Evolutionary conservation across 1,140 invertebrate species (phyloP), one percentile per base, ranked within the genome.

Genomic region (Brachionus rotundiformis): DNA sequence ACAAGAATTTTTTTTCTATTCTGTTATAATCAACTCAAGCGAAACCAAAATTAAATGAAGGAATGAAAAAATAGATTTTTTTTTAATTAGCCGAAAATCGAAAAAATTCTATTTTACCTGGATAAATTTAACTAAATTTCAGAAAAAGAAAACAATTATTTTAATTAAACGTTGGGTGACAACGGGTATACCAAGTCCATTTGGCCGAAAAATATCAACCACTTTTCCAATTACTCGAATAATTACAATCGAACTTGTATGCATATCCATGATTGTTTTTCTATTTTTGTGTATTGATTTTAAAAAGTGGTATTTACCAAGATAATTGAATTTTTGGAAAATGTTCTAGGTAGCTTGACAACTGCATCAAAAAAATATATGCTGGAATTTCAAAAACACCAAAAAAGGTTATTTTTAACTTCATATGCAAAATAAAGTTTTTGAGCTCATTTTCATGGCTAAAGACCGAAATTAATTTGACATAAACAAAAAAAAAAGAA

Each of bases 401-500:
- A 19, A 54, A 54, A 54, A 54, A 16, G 5, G 47, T 54, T 54
- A 4, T 54, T 54, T 54, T 54, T 54, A 19, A 19, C 16, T 16
- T 49, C 13, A 23, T 7, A 16, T 19, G 19, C n/a, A 54, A 54
- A 54, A 54, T 54, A 7, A 54, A 54, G 47, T 54, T 54, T 49
- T 54, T 54, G n/a, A 54, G 47, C 47, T 54, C 19, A 54, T 54
- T 54, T 54, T 54, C 47, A 54, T 54, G 47, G 47, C 47, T 25
- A 54, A 54, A 19, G 47, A 54, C 16, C 47, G 61, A 63, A 63
- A 63, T 33, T 63, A 63, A 63, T 63, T 63, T 63, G 61, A 63
- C 61, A 63, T 29, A 63, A 63, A 63, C 61, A 63, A 29, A 63
- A 63, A n/a, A 63, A 63, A 63, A 63, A 6, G 29, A 63, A 63